These are phyloP conservation scores for Altica lythri DNA, from an alignment of 2,888 invertebrate genomes.

Conservation along the genomic window DNA sequence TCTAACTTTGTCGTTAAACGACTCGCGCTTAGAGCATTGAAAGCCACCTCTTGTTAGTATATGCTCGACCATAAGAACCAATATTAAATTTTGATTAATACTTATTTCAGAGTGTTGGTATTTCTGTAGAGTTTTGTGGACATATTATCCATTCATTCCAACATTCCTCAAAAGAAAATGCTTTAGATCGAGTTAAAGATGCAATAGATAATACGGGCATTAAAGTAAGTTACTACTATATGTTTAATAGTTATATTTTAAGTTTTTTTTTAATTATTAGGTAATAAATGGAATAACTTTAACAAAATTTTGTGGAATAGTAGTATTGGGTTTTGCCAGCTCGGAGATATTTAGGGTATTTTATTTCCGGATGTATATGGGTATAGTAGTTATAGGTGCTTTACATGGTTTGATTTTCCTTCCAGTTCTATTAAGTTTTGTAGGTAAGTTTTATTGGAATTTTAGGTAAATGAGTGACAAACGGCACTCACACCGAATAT, in stretches of 20 bases:
- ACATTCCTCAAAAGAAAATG: conserved; percentile 56
- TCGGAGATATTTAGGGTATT: conserved; percentile 90
- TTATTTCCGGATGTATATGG: conserved; percentile 96
- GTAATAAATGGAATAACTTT: conserved; percentile 93
- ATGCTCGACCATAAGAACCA: too few species aligned
- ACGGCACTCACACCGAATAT: too few species aligned
- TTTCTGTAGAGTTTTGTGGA: conserved; percentile 94
- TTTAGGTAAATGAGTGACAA: too few species aligned
- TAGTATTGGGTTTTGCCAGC: conserved; percentile 89
- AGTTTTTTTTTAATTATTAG: conserved; percentile 53
- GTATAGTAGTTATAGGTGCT: conserved; percentile 90
- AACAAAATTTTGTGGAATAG: conserved; percentile 90
- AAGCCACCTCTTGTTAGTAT: too few species aligned
- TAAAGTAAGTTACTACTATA: conserved; percentile 77
- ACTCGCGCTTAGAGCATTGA: too few species aligned
- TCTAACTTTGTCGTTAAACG: too few species aligned
- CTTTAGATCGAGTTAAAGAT: conserved; percentile 69
- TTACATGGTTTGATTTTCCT: conserved; percentile 89
- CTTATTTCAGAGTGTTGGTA: conserved; percentile 75
- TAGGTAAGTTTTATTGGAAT: conserved; percentile 59
- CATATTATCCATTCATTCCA: conserved; percentile 82
- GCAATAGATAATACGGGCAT: conserved; percentile 83
- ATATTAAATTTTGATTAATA: too few species aligned
- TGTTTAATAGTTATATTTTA: too few species aligned
- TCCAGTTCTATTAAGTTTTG: conserved; percentile 85